Evolutionary conservation across 2,888 invertebrate species (phyloP).

Genomic region (Operophtera brumata): DNA sequence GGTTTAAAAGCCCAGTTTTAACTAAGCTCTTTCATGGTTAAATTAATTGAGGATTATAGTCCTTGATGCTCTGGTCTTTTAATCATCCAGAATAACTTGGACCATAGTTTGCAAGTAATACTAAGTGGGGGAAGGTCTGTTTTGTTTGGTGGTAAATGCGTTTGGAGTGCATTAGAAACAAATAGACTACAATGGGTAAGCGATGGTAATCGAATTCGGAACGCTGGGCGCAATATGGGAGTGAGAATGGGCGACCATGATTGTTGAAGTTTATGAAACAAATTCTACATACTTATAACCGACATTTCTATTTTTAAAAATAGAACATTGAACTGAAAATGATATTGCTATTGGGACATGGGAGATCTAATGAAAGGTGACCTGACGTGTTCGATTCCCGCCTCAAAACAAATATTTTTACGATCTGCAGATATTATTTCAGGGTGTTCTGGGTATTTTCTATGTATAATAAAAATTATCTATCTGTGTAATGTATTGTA

Average conservation of each 20-base stretch:
- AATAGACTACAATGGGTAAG: conserved; percentile 58
- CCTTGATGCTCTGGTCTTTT: conserved; percentile 14
- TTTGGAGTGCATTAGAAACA: conserved; percentile 55
- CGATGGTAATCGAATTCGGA: conserved; percentile 68
- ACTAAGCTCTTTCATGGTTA: conserved; percentile 1
- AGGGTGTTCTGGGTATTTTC: too few relatives aligned
- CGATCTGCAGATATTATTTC: too few relatives aligned
- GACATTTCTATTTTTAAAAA: too few relatives aligned
- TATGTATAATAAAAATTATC: too few relatives aligned
- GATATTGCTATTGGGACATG: too few relatives aligned
- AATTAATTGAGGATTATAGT: conserved; percentile 8
- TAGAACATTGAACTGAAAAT: too few relatives aligned
- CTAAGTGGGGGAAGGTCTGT: conserved; percentile 33
- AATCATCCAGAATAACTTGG: conserved; percentile 31
- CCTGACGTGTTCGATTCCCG: too few relatives aligned
- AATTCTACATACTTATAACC: not conserved
- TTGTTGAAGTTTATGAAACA: conserved; percentile 10
- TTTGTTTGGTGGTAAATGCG: conserved; percentile 39
- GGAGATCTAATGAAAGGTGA: too few relatives aligned
- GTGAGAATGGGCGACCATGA: conserved; percentile 41
- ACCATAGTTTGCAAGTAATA: conserved; percentile 29
- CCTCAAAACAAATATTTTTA: too few relatives aligned
- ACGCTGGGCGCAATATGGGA: conserved; percentile 43
- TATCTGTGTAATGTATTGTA: too few relatives aligned
- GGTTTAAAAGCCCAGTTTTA: conserved; percentile 13